Evolutionary conservation across 2,888 invertebrate genomes (phyloP), one percentile per base, ranked within the genome.

Genomic region (Ectemnius lituratus): DNA sequence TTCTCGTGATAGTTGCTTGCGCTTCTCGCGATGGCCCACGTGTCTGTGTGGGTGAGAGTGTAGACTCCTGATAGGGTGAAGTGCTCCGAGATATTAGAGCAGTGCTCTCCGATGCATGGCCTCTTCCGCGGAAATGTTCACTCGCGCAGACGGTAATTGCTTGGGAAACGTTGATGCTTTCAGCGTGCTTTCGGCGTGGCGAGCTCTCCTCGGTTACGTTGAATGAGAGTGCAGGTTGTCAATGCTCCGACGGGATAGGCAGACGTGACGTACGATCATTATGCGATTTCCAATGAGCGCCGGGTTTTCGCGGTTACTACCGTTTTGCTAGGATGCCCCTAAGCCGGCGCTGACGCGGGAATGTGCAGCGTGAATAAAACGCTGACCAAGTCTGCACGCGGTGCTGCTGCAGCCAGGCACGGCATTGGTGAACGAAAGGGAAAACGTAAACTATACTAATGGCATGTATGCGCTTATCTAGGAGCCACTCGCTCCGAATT

Each of bases 341-440:
- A 45, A 23, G n/a, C 27, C 20, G 61, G 49, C 14, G 16, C 2
- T 4, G 4, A 2, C 18, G 46, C 27, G n/a, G 13, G 6, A 65
- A 47, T 37, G 8, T 23, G 13, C 20, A 0, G 56, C 37, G 27
- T 11, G 18, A 37, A 37, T 37, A 28, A 52, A 63, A 5, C 37
- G 20, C 11, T 45, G 11, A 57, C 5, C n/a, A 61, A 62, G 2
- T 49, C 47, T 67, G 77, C 75, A 18, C 80, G 71, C 69, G 70
- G 73, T 63, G 18, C 69, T 58, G 23, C 57, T 45, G 49, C 62
- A 18, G 28, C 11, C 68, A 70, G 82, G 66, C 82, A 86, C 86
- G 83, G 78, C 72, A 80, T 69, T 88, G 87, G 66, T 56, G 65
- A 88, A 85, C 84, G 87, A 88, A 88, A 88, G 88, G 88, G 88